Evolutionary conservation across 2,797 vertebrate genomes (phyloP).

Genomic region (Schizothorax lantsangensis): DNA sequence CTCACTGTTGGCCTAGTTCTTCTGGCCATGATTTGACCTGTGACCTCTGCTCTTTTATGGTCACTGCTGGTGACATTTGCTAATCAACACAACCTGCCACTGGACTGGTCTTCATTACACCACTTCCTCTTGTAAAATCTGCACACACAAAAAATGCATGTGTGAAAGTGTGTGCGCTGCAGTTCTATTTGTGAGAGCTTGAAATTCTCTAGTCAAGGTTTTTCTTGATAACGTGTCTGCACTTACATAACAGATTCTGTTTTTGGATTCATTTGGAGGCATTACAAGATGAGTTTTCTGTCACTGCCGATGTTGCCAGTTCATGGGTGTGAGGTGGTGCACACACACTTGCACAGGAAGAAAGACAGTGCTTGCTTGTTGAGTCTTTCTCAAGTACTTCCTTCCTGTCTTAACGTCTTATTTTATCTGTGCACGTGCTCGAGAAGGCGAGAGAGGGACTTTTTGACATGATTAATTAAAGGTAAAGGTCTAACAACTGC

Average conservation of each 20-base stretch:
- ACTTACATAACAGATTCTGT: not conserved
- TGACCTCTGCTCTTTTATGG: conserved; percentile 44
- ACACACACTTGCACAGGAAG: conserved; percentile 63
- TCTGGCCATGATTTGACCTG: conserved; percentile 39
- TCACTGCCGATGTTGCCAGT: not conserved
- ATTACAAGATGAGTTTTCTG: conserved; percentile 7
- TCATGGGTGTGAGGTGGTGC: conserved; percentile 11
- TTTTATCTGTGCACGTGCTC: conserved; percentile 39
- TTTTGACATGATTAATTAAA: not conserved
- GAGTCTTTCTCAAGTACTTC: conserved; percentile 74
- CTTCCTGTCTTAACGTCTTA: conserved; percentile 73
- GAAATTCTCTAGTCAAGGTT: not conserved
- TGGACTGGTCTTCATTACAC: conserved; percentile 48
- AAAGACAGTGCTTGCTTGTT: conserved; percentile 57
- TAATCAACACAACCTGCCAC: conserved; percentile 29
- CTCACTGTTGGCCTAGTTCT: conserved; percentile 3
- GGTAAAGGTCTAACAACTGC: not conserved
- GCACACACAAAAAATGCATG: not conserved
- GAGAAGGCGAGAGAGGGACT: conserved; percentile 29
- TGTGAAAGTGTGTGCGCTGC: not conserved
- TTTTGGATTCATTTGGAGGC: not conserved
- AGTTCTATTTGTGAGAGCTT: not conserved
- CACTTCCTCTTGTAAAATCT: conserved; percentile 50
- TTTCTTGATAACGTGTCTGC: not conserved
- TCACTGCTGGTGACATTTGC: conserved; percentile 39